phyloP scores from a whole-genome alignment of 2,113 vertebrate genomes.

The Coryphaenoides rupestris region DNA sequence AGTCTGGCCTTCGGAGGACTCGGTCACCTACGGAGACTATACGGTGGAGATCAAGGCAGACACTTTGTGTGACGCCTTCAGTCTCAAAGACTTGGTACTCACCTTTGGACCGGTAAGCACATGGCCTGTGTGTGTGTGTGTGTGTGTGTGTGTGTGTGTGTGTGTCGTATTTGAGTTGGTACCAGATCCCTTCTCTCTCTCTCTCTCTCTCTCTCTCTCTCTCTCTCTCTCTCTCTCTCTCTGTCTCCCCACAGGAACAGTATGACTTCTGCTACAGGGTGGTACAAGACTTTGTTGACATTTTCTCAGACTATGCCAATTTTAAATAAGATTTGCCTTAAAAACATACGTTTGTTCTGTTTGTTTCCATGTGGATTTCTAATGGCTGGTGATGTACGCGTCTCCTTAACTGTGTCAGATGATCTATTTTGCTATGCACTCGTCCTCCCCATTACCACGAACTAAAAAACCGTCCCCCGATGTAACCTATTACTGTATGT shows the following conservation, averaged over 20 bases:
- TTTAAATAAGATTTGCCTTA: slow-evolving; percentile 96
- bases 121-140: background rate
- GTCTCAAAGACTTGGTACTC: slow-evolving; percentile 88
- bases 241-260: slow-evolving; percentile 86
- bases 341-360: slow-evolving; percentile 77
- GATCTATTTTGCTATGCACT: slow-evolving; percentile 83
- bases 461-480: slow-evolving; percentile 62
- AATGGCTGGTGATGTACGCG: slow-evolving; percentile 51
- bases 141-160: background rate
- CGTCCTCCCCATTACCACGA: slow-evolving; percentile 62
- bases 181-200: too few relatives aligned
- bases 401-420: slow-evolving; percentile 74
- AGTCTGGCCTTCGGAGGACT: slow-evolving; percentile 92
- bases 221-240: background rate
- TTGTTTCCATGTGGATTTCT: slow-evolving; percentile 64
- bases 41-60: slow-evolving; percentile 87
- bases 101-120: slow-evolving; percentile 80
- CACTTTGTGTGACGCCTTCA: slow-evolving; percentile 85
- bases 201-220: too few relatives aligned
- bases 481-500: slow-evolving; percentile 70
- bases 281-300: slow-evolving; percentile 99
- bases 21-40: slow-evolving; percentile 85
- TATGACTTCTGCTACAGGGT: slow-evolving; percentile 99
- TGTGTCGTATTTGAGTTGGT: too few relatives aligned
- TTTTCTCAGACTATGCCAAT: slow-evolving; percentile 99